Percentiles rank a stretch among this genome's conserved stretches.
Evolutionary conservation across 2,797 vertebrate genomes (phyloP).

Genomic region (Arctocebus calabarensis): DNA sequence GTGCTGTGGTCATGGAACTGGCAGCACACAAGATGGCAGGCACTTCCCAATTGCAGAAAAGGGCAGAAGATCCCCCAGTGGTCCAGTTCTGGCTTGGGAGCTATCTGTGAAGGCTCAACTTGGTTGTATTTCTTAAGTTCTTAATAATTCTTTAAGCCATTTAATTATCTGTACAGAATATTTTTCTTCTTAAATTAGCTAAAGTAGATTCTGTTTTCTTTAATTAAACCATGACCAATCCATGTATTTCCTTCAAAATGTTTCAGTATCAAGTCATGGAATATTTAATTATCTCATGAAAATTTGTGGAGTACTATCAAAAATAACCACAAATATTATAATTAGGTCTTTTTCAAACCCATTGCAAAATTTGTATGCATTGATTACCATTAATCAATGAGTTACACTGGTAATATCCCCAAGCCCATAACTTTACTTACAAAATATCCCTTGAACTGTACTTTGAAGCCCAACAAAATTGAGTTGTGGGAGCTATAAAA

Average conservation of each 20-base stretch:
- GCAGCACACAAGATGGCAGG: background rate
- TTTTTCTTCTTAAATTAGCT: constrained; percentile 40
- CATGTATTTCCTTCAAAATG: background rate
- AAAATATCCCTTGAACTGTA: constrained; percentile 57
- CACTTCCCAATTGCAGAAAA: background rate
- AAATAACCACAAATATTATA: constrained; percentile 26
- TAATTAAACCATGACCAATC: background rate
- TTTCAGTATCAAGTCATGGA: constrained; percentile 5
- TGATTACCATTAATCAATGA: constrained; percentile 14
- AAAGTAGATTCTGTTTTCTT: constrained; percentile 31
- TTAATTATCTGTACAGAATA: constrained; percentile 23
- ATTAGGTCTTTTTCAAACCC: background rate
- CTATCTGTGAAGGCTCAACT: constrained; percentile 35
- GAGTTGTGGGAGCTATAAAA: constrained; percentile 61
- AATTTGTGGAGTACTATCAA: background rate
- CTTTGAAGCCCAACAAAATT: constrained; percentile 59
- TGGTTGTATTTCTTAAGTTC: background rate
- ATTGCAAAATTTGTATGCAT: background rate
- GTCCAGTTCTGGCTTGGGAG: background rate
- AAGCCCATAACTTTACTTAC: constrained; percentile 30
- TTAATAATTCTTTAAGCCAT: constrained; percentile 1
- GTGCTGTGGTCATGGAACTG: background rate
- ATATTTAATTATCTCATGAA: background rate
- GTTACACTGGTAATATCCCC: constrained; percentile 10
- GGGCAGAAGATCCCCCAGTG: background rate